Evolutionary conservation across 2,113 vertebrate species (phyloP).

Genomic region (Gambusia holbrooki): DNA sequence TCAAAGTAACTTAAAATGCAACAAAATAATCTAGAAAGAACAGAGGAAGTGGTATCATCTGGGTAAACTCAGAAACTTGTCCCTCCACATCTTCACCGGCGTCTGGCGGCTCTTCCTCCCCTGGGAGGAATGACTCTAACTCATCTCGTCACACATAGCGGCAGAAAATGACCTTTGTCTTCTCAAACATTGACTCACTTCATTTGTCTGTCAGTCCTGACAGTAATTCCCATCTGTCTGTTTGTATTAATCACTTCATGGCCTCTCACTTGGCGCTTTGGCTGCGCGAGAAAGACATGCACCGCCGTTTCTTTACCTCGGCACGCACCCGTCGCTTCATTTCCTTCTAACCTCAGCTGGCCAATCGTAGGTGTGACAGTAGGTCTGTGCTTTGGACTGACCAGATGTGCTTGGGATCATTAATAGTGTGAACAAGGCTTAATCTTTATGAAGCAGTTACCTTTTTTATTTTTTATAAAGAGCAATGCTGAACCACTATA

Average conservation of each 20-base stretch:
- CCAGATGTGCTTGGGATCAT: neutral
- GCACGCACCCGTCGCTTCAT: neutral
- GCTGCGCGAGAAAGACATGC: neutral
- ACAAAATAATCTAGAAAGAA: conserved; percentile 4
- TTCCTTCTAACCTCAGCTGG: too few species aligned
- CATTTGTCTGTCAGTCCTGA: neutral
- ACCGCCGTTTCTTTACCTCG: neutral
- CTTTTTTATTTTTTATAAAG: too few species aligned
- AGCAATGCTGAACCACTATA: too few species aligned
- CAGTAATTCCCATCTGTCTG: conserved; percentile 5
- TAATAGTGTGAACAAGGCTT: too few species aligned
- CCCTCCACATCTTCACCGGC: neutral
- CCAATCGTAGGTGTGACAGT: too few species aligned
- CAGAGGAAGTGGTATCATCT: neutral
- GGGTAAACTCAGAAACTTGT: neutral
- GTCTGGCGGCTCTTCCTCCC: neutral
- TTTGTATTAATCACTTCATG: neutral
- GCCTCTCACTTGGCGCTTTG: neutral
- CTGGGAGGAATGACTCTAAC: neutral
- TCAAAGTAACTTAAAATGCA: conserved; percentile 9
- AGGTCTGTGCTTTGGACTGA: neutral
- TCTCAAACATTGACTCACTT: conserved; percentile 9
- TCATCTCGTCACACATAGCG: conserved; percentile 1
- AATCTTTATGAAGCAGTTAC: too few species aligned
- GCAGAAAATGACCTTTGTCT: conserved; percentile 2